phyloP scores from a whole-genome alignment of 92 coral and sea anemone species.

The Paramuricea clavata region DNA sequence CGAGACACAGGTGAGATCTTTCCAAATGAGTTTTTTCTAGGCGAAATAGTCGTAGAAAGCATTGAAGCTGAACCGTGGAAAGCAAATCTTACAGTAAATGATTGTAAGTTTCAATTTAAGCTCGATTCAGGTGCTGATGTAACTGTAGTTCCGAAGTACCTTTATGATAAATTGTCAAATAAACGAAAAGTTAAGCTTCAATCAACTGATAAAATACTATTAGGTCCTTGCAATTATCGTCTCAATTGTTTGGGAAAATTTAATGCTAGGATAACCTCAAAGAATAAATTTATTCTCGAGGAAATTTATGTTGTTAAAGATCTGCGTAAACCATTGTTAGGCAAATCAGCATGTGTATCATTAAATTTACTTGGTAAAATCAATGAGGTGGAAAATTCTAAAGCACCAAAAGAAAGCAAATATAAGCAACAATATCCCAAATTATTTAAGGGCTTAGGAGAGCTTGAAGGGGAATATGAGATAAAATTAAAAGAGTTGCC shows the following conservation, averaged over 20 bases:
- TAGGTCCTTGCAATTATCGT: constrained; percentile 63
- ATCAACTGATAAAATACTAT: constrained; percentile 38
- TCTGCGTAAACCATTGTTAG: constrained; percentile 66
- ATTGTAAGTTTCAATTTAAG: not conserved
- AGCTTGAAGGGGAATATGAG: constrained; percentile 60
- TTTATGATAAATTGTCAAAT: not conserved
- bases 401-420: not conserved
- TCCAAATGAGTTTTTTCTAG: not conserved
- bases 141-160: not conserved
- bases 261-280: constrained; percentile 29
- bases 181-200: constrained; percentile 22
- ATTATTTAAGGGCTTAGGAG: constrained; percentile 68
- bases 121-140: not conserved
- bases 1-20: constrained; percentile 5
- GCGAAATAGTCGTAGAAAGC: not conserved
- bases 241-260: constrained; percentile 53
- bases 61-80: not conserved
- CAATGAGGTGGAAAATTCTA: constrained; percentile 29
- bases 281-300: constrained; percentile 22
- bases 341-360: constrained; percentile 53
- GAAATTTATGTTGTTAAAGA: constrained; percentile 36
- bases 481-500: constrained; percentile 60
- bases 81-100: not conserved
- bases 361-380: constrained; percentile 54
- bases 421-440: constrained; percentile 52